Evolutionary conservation across 2,113 vertebrate genomes (phyloP).

Genomic region (Pteropus alecto): DNA sequence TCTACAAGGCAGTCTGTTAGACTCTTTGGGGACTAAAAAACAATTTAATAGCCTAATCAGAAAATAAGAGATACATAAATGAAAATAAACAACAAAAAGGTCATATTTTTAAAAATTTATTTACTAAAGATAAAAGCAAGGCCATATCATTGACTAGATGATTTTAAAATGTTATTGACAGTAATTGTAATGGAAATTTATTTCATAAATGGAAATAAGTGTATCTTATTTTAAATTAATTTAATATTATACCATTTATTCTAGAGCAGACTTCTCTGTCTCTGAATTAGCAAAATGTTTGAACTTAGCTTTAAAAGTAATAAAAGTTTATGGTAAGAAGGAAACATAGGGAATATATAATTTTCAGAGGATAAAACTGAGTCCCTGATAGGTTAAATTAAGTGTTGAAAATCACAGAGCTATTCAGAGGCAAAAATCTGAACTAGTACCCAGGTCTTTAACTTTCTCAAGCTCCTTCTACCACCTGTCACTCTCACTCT

Average conservation of each 20-base stretch:
- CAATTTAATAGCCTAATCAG: neutral
- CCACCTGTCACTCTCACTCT: neutral
- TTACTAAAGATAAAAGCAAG: slow-evolving; percentile 7
- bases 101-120: neutral
- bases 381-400: neutral
- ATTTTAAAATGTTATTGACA: neutral
- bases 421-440: neutral
- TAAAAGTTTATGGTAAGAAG: neutral
- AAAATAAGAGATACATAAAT: neutral
- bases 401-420: neutral
- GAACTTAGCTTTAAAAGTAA: neutral
- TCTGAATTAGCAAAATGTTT: neutral
- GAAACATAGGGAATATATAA: neutral
- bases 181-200: neutral
- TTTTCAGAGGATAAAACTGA: neutral
- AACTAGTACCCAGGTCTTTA: neutral
- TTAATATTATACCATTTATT: neutral
- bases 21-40: neutral
- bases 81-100: neutral
- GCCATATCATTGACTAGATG: neutral
- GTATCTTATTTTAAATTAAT: neutral
- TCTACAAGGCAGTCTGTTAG: neutral
- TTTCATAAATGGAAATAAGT: neutral
- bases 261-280: neutral
- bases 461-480: neutral